Evolutionary conservation across 2,888 invertebrate species (phyloP), one percentile per base, ranked within the genome.

Genomic region (Lutraria lutraria): DNA sequence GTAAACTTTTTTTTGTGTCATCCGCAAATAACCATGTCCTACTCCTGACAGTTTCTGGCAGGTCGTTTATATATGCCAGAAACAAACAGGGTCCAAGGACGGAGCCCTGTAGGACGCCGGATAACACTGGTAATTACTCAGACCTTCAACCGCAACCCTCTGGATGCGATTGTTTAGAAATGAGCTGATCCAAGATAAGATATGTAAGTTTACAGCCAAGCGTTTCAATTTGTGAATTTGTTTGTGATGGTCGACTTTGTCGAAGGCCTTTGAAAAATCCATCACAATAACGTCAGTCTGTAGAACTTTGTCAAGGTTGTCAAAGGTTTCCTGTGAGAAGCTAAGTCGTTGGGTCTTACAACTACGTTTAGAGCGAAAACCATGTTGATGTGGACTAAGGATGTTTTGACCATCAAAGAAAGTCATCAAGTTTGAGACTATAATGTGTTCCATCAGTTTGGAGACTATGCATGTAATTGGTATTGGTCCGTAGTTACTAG

Each of bases 401-500:
- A 88, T 29, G 21, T 86, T 29, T 19, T 88, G 21, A 19, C 60
- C 80, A 43, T 90, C 85, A 83, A 86, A 81, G 21, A 86, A 25
- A 15, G 12, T 1, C 87, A 89, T 90, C 0, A 89, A 34, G 60
- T 86, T 87, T 19, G 83, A 88, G 21, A 85, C 85, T 19, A 91
- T 52, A 16, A 89, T 88, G 54, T 88, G 88, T 76, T 89, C 88
- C 81, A 88, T 72, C 52, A 91, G 19, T 68, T 91, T 88, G n/a
- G 86, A 85, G 12, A 85, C 82, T 29, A 88, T 89, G 31, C 87
- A 92, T 15, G 60, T 82, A 0, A 82, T 12, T 2, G 82, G 60
- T 4, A 82, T 82, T 15, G 88, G 91, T 60, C 88, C 76, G 79
- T 88, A 88, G 54, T 85, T 91, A 25, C 83, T 88, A 10, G 91